These are phyloP conservation scores for Abramis brama DNA, from an alignment of 2,113 vertebrate genomes.

Conservation along the genomic window DNA sequence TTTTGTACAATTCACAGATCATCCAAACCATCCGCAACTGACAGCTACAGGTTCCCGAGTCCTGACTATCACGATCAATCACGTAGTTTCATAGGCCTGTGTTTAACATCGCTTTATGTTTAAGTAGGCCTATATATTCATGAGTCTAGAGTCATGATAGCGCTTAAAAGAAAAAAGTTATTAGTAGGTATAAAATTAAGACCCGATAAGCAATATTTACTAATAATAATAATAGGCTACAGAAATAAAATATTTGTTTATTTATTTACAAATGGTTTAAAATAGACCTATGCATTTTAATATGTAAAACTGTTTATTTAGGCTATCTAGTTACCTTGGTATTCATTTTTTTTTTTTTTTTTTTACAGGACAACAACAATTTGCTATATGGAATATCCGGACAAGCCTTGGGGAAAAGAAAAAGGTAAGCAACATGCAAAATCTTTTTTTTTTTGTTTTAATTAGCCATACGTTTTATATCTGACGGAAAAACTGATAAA, in stretches of 20 bases:
- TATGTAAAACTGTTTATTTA: neutral
- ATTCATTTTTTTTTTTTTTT: neutral
- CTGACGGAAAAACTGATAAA: neutral
- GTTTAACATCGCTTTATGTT: neutral
- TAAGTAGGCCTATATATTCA: neutral
- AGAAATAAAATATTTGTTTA: neutral
- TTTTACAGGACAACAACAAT: neutral
- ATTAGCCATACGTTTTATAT: neutral
- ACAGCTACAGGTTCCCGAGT: neutral
- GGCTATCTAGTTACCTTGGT: neutral
- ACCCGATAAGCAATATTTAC: neutral
- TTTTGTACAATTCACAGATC: neutral
- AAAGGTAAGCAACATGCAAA: neutral
- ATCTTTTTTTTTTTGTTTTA: neutral
- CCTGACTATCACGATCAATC: neutral
- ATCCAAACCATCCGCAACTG: slow-evolving; percentile 13
- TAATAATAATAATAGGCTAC: neutral
- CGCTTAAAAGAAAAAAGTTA: neutral
- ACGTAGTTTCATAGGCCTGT: neutral
- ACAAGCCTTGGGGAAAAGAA: neutral
- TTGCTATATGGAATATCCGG: neutral
- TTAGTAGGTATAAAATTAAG: neutral
- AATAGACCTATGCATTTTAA: neutral
- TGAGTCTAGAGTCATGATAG: neutral
- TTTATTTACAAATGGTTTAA: neutral